Evolutionary conservation across 1,140 invertebrate genomes (phyloP), one percentile per base, ranked within the genome.

Genomic region (Acromyrmex charruanus): DNA sequence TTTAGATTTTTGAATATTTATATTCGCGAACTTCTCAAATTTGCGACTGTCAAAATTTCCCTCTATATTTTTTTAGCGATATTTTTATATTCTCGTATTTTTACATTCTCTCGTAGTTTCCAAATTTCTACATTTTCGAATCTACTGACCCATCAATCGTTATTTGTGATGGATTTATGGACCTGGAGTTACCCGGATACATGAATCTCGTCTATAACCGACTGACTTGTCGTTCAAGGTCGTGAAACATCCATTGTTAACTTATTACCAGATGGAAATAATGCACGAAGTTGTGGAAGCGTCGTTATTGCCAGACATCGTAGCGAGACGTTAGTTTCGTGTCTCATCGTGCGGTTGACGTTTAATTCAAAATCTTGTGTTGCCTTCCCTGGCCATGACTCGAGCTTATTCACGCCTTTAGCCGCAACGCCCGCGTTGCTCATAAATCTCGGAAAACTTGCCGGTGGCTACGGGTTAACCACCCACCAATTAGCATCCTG

Each of bases 401-500:
- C 77, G 44, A 59, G 87, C 88, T 80, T 86, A 61, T 82, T 86
- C 87, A 65, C 55, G 68, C 58, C 74, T 71, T 80, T 80, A 75
- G 69, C 49, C 65, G 39, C 66, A 77, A 49, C 74, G 75, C 63
- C 79, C 79, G 61, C 71, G 82, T 77, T 44, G 44, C 79, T 68
- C 88, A 91, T 92, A 92, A 91, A 92, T 92, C 90, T 91, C 80
- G 81, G 85, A 86, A 91, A 90, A 91, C 91, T 87, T 84, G 77
- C 77, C 84, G 86, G 87, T 82, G 84, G 87, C 59, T 66, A 71
- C 79, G 87, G 85, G 88, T 80, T 91, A 91, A 91, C 89, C 90
- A 88, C 88, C 79, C 51, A 79, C 89, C 91, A 92, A 92, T 92
- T 92, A 92, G 91, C 89, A 92, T 90, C 71, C 49, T 55, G 69